Percentiles rank a stretch among this genome's conserved stretches.
Conservation (phyloP, 2,888 invertebrate species). For the Hydriomena furcata region DNA sequence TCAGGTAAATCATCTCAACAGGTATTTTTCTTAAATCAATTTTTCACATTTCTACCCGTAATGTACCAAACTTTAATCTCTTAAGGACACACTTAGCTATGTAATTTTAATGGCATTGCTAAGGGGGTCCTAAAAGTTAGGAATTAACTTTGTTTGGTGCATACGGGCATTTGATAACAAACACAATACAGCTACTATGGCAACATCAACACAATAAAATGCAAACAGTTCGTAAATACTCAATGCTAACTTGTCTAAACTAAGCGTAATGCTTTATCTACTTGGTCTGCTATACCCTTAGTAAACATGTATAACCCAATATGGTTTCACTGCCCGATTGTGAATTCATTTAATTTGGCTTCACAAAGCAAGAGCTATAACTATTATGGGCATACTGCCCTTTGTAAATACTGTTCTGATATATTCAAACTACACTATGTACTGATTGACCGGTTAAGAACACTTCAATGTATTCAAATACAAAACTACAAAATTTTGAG, state of each 20-base stretch:
- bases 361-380: conserved; percentile 1
- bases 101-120: too few species aligned
- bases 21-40: conserved; percentile 54
- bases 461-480: conserved; percentile 31
- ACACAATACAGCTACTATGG: conserved; percentile 27
- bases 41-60: conserved; percentile 43
- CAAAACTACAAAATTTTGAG: conserved; percentile 31
- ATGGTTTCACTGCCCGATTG: conserved; percentile 12
- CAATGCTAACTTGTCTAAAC: conserved; percentile 20
- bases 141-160: too few species aligned
- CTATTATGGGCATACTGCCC: conserved; percentile 4
- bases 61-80: too few species aligned
- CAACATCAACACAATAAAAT: conserved; percentile 35
- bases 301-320: conserved; percentile 1
- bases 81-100: too few species aligned
- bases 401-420: conserved; percentile 28
- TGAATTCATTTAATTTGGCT: conserved; percentile 5
- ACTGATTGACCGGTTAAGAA: not conserved
- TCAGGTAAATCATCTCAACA: conserved; percentile 63
- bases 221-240: conserved; percentile 34
- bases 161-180: conserved; percentile 50
- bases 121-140: too few species aligned
- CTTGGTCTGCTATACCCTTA: conserved; percentile 22
- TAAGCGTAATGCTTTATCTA: conserved; percentile 16
- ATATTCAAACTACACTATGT: not conserved